Percentiles rank a stretch among this genome's conserved stretches.
These are phyloP conservation scores for Trigoniulus corallinus DNA, from an alignment of 1,140 invertebrate species.

Conservation along the genomic window DNA sequence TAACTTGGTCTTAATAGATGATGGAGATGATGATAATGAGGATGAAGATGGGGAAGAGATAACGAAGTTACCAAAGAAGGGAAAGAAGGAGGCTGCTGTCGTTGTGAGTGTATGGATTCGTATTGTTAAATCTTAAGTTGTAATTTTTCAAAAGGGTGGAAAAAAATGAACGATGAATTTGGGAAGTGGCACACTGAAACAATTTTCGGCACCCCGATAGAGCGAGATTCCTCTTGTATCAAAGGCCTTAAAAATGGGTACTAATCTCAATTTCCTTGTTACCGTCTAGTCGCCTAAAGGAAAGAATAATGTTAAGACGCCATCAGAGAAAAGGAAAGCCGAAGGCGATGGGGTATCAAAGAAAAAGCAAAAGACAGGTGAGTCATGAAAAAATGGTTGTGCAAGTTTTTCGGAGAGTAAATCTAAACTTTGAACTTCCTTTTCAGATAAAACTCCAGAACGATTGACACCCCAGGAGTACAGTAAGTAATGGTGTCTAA, in stretches of 20 bases:
- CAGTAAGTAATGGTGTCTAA: not conserved
- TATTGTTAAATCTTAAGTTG: too few relatives aligned
- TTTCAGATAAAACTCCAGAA: not conserved
- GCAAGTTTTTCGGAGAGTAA: not conserved
- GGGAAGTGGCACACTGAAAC: too few relatives aligned
- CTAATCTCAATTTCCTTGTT: too few relatives aligned
- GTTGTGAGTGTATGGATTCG: not conserved
- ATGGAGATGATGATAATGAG: not conserved
- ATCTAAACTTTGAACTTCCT: not conserved
- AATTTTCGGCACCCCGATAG: too few relatives aligned
- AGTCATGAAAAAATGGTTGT: not conserved
- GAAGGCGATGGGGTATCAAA: not conserved
- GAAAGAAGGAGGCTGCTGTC: not conserved
- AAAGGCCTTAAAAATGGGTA: too few relatives aligned
- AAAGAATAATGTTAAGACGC: slow-evolving; percentile 7
- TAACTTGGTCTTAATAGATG: not conserved
- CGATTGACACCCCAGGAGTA: not conserved
- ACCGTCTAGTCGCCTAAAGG: not conserved
- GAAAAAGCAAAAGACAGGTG: not conserved
- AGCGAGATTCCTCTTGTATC: too few relatives aligned
- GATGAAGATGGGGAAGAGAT: not conserved
- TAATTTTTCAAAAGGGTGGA: too few relatives aligned
- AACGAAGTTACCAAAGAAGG: not conserved
- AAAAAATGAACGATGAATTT: too few relatives aligned
- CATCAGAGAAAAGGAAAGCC: slow-evolving; percentile 6